Percentiles rank a stretch among this genome's conserved stretches.
phyloP scores from a whole-genome alignment of 2,797 vertebrate genomes.

The Coregonus suidteri region DNA sequence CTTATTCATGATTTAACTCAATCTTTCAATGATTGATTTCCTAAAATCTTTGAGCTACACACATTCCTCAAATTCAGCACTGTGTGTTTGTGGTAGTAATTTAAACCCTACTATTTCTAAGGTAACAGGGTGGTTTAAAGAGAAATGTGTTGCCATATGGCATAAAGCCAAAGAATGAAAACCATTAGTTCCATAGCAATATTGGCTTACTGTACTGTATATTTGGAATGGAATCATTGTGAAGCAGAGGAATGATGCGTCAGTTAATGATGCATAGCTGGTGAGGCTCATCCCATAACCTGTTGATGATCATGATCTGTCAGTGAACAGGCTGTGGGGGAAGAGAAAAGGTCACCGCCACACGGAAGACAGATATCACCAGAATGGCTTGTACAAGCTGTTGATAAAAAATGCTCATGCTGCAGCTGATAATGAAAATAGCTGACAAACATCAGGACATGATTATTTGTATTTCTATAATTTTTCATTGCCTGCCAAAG shows the following conservation, averaged over 20 bases:
- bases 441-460: background rate
- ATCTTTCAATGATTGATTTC: no score
- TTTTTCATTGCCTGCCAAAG: constrained; percentile 3
- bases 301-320: constrained; percentile 4
- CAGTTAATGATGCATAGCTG: background rate
- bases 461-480: background rate
- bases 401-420: constrained; percentile 7
- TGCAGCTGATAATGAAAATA: constrained; percentile 13
- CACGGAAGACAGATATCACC: constrained; percentile 1
- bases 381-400: constrained; percentile 5
- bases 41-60: background rate
- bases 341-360: constrained; percentile 7
- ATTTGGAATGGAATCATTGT: background rate
- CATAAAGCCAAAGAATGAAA: background rate
- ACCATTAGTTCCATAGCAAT: background rate
- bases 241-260: background rate
- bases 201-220: background rate
- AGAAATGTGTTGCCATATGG: background rate
- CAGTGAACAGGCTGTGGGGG: background rate
- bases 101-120: background rate
- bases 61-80: background rate
- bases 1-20: background rate
- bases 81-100: background rate
- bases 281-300: background rate
- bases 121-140: background rate